Conservation (phyloP, 2,113 vertebrate genomes). For the Macroglossus sobrinus region DNA sequence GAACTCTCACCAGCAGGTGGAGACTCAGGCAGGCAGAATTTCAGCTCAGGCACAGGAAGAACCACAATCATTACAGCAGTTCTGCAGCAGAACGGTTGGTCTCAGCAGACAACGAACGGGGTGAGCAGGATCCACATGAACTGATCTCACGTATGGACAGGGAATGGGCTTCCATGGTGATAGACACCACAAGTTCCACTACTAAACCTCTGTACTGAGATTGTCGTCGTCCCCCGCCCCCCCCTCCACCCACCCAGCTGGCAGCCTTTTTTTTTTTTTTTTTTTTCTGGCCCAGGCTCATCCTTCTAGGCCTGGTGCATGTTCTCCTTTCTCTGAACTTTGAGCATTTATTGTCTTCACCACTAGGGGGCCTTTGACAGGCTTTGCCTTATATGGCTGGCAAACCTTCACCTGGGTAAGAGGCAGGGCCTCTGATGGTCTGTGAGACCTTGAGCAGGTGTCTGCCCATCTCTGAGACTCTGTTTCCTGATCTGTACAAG, state of each 20-base stretch:
- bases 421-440: background rate
- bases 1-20: background rate
- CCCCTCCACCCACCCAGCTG: fast-evolving
- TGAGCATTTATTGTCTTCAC: background rate
- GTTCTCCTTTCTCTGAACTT: background rate
- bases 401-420: background rate
- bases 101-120: background rate
- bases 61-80: background rate
- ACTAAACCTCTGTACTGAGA: background rate
- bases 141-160: background rate
- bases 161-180: background rate
- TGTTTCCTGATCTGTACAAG: background rate
- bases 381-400: background rate
- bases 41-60: background rate
- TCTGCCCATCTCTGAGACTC: background rate
- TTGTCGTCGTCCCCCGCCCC: no score
- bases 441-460: background rate
- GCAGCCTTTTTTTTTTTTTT: background rate
- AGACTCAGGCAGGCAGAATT: background rate
- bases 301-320: background rate
- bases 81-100: background rate
- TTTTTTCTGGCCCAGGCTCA: background rate
- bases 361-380: background rate
- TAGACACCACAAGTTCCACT: background rate
- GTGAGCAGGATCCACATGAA: background rate